Evolutionary conservation across 2,888 invertebrate species (phyloP), one percentile per base, ranked within the genome.

Genomic region (Spodoptera picta): DNA sequence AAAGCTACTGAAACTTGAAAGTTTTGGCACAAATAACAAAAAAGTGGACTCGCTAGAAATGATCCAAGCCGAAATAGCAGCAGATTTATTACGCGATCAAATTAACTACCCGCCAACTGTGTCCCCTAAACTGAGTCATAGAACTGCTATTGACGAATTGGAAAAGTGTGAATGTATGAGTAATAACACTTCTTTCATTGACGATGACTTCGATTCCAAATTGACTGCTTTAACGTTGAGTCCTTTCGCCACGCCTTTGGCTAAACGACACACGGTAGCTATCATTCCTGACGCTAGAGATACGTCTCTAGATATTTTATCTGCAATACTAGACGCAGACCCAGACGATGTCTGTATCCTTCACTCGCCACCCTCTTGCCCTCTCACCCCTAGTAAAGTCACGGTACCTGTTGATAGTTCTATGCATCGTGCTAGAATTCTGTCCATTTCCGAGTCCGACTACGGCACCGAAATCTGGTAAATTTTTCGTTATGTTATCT

Each of bases 391-490:
- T 57, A 96, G 94, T 87, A 96, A 96, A 87, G 96, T 96, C 60
- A 96, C 96, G 69, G 93, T 96, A 82, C 96, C 96, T 71, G 92
- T 92, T 57, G 96, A 96, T 89, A 92, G 95, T 72, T 94, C 93
- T 66, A 94, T 95, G 87, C 96, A 96, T 87, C 95, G 96, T 75
- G 96, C 96, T 63, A 95, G 96, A 84, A 96, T 96, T 69, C 93
- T 97, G 73, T 96, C 96, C 64, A 95, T 96, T 70, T 93, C 95
- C 62, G 94, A 94, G 83, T 93, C 96, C 12, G 96, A 96, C 76
- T 95, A 95, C 78, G 96, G 96, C 70, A 97, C 97, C 60, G 97
- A 97, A 94, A 97, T 97, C 86, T 97, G 97, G 97, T 97, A 95
- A 92, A 82, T 51, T 69, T 45, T 46, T 70, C 61, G 77, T n/a